Evolutionary conservation across 2,888 invertebrate species (phyloP).

Genomic region (Epiblema foenella): DNA sequence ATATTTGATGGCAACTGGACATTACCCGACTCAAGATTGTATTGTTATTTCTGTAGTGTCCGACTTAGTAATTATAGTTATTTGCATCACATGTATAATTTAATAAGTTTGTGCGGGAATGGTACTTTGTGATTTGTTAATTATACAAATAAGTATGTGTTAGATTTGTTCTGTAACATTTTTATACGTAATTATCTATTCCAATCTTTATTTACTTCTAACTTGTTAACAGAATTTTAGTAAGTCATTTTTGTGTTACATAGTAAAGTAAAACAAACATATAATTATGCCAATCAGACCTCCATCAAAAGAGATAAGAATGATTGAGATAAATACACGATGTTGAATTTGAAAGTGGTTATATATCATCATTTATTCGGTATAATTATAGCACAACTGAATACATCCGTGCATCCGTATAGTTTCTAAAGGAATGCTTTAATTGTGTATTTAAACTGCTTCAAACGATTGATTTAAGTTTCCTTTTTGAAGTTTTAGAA

Average conservation of each 20-base stretch:
- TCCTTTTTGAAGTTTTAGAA: background rate
- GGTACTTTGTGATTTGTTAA: too few species aligned
- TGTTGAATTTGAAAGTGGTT: slow-evolving; percentile 1
- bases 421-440: background rate
- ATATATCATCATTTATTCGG: slow-evolving; percentile 14
- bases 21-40: too few species aligned
- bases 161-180: too few species aligned
- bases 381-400: background rate
- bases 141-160: too few species aligned
- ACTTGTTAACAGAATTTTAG: background rate
- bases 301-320: slow-evolving; percentile 11
- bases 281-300: slow-evolving; percentile 8
- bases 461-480: too few species aligned
- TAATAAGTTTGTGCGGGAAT: too few species aligned
- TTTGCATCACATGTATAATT: too few species aligned
- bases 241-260: background rate
- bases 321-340: slow-evolving; percentile 17
- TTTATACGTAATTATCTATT: too few species aligned
- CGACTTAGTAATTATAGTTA: too few species aligned
- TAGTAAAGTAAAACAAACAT: slow-evolving; percentile 1
- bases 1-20: too few species aligned
- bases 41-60: too few species aligned
- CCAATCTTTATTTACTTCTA: too few species aligned
- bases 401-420: background rate
- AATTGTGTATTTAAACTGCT: background rate